A percentile compares a stretch with the other conserved stretches of the same genome.
Evolutionary conservation across 1,140 invertebrate species (phyloP).

Genomic region (Atta cephalotes): DNA sequence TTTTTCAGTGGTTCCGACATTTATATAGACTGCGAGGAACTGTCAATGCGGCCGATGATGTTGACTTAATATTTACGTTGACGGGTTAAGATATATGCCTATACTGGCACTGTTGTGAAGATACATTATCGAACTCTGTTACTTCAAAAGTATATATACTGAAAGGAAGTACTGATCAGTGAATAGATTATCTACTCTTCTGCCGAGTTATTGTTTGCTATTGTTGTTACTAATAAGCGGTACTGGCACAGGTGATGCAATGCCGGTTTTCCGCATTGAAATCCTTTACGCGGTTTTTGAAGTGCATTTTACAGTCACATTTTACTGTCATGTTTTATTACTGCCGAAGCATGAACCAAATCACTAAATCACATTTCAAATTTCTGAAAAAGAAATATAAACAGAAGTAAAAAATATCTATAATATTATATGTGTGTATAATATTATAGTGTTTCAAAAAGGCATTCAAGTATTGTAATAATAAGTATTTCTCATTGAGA

Average conservation of each 20-base stretch:
- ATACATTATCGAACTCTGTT: slow-evolving; percentile 45
- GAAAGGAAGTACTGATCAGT: not conserved
- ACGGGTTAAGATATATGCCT: not conserved
- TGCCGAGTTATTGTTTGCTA: slow-evolving; percentile 16
- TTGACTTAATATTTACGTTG: slow-evolving; percentile 35
- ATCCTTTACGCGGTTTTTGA: slow-evolving; percentile 15
- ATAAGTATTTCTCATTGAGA: not conserved
- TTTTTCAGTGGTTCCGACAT: slow-evolving; percentile 55
- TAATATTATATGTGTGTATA: too few species aligned
- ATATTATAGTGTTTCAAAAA: not conserved
- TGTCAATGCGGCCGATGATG: slow-evolving; percentile 49
- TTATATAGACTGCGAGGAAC: slow-evolving; percentile 49
- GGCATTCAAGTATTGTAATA: not conserved
- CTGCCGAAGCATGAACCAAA: not conserved
- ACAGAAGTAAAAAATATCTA: not conserved
- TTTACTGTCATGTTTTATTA: not conserved
- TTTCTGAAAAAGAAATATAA: not conserved
- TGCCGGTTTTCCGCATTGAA: not conserved
- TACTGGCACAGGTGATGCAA: slow-evolving; percentile 13
- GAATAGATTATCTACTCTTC: slow-evolving; percentile 3
- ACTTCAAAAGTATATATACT: not conserved
- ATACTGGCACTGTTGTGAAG: not conserved
- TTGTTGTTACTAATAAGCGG: slow-evolving; percentile 40
- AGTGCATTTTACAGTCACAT: slow-evolving; percentile 6
- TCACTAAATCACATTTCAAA: not conserved